phyloP scores from a whole-genome alignment of 1,140 invertebrate genomes.

The Gonioctena quinquepunctata region DNA sequence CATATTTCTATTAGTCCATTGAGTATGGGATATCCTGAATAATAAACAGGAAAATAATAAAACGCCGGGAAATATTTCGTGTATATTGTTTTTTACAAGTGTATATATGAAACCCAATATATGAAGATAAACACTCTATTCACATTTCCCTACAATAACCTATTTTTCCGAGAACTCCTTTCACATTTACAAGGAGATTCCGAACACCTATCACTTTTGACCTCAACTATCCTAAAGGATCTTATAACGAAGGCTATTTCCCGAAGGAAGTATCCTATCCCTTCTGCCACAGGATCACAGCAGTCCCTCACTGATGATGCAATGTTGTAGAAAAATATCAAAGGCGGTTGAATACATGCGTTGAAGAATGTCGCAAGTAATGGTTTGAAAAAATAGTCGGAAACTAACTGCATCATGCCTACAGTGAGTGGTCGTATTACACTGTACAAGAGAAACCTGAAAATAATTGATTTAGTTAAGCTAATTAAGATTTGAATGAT shows the following conservation, averaged over 20 bases:
- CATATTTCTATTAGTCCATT: too few relatives aligned
- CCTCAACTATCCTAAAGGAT: constrained; percentile 56
- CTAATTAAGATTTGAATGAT: too few relatives aligned
- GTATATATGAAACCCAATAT: too few relatives aligned
- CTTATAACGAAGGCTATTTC: constrained; percentile 57
- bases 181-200: neutral
- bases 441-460: constrained; percentile 60
- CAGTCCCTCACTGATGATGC: constrained; percentile 65
- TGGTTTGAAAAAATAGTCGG: constrained; percentile 71
- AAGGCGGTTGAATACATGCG: constrained; percentile 64
- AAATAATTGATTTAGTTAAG: too few relatives aligned
- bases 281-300: constrained; percentile 64
- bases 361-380: constrained; percentile 67
- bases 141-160: neutral
- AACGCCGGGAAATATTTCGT: too few relatives aligned
- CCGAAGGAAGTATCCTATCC: constrained; percentile 58
- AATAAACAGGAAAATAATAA: too few relatives aligned
- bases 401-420: constrained; percentile 64
- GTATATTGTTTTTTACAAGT: too few relatives aligned
- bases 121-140: neutral
- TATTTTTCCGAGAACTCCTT: neutral
- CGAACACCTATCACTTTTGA: constrained; percentile 5
- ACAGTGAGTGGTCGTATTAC: constrained; percentile 63
- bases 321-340: constrained; percentile 67
- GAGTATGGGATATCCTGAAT: too few relatives aligned